These are phyloP conservation scores for Danio tinwini DNA, from an alignment of 2,797 vertebrate species.

Conservation along the genomic window DNA sequence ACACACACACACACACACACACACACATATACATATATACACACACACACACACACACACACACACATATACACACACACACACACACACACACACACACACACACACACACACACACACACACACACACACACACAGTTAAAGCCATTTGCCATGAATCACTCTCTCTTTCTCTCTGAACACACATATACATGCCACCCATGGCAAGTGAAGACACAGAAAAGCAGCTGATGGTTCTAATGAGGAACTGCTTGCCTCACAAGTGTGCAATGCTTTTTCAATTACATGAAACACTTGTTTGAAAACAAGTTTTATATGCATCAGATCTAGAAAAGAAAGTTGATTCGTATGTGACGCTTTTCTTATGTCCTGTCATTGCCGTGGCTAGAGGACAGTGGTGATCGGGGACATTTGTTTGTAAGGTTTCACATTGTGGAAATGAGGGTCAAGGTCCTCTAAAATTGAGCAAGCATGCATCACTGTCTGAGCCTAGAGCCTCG, in stretches of 20 bases:
- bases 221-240: slow-evolving; percentile 42
- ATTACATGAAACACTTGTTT: slow-evolving; percentile 48
- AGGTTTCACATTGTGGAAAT: slow-evolving; percentile 62
- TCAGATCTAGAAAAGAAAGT: neutral
- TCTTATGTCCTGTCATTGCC: slow-evolving; percentile 16
- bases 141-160: slow-evolving; percentile 30
- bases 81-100: slow-evolving; percentile 11
- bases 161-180: slow-evolving; percentile 31
- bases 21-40: slow-evolving; percentile 34
- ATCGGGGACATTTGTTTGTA: slow-evolving; percentile 51
- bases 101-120: slow-evolving; percentile 40
- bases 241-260: slow-evolving; percentile 40
- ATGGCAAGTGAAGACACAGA: slow-evolving; percentile 27
- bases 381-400: slow-evolving; percentile 35
- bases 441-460: slow-evolving; percentile 68
- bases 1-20: no score
- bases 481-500: slow-evolving; percentile 55
- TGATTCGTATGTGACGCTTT: no score
- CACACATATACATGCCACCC: slow-evolving; percentile 27
- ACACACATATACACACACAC: slow-evolving; percentile 45
- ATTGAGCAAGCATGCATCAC: slow-evolving; percentile 60
- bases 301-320: slow-evolving; percentile 23
- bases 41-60: slow-evolving; percentile 25
- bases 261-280: slow-evolving; percentile 48
- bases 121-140: neutral